These are phyloP conservation scores for Hyles lineata DNA, from an alignment of 2,888 invertebrate species.

Conservation along the genomic window DNA sequence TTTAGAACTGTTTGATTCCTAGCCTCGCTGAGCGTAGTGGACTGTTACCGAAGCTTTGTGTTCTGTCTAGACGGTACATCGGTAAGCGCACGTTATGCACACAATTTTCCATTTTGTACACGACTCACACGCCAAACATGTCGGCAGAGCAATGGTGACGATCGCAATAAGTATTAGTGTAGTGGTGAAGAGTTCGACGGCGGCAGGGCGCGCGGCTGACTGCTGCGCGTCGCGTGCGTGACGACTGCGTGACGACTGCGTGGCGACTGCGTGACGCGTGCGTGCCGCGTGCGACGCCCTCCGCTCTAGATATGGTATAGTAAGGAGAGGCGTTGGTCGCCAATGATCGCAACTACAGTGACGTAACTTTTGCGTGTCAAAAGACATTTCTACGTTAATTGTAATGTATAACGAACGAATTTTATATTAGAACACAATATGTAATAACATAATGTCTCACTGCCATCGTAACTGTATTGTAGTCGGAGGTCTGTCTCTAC, in stretches of 20 bases:
- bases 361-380: constrained; percentile 72
- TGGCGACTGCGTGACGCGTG: background rate
- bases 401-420: constrained; percentile 41
- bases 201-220: background rate
- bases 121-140: constrained; percentile 22
- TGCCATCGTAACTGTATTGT: constrained; percentile 14
- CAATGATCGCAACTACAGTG: constrained; percentile 42
- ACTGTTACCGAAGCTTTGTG: constrained; percentile 60
- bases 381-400: constrained; percentile 64
- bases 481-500: constrained; percentile 12
- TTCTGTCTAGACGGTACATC: constrained; percentile 66
- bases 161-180: constrained; percentile 20
- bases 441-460: constrained; percentile 27
- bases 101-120: constrained; percentile 19
- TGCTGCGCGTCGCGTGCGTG: background rate
- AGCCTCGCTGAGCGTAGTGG: constrained; percentile 76
- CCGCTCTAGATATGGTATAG: background rate
- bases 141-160: constrained; percentile 25
- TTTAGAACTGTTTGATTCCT: constrained; percentile 53
- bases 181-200: background rate
- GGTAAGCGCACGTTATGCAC: constrained; percentile 75
- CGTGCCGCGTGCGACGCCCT: background rate
- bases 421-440: constrained; percentile 32
- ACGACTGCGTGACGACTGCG: background rate
- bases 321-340: constrained; percentile 26